phyloP scores from a whole-genome alignment of 64 coral and sea anemone genomes.

The Dendrophyllia cribrosa region DNA sequence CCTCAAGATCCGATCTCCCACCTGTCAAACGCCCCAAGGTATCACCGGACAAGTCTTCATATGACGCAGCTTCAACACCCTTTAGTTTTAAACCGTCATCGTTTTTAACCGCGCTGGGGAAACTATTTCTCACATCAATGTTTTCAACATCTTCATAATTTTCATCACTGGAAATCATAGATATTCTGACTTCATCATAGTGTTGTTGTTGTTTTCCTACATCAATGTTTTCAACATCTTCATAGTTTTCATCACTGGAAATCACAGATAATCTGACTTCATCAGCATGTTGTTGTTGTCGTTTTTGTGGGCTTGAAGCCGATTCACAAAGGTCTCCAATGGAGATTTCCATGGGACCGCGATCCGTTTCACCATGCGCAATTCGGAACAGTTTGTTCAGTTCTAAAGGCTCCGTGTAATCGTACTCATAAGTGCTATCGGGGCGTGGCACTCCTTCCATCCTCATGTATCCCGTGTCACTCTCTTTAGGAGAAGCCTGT shows the following conservation, averaged over 20 bases:
- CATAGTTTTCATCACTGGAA: not conserved
- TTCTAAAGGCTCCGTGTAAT: constrained; percentile 9
- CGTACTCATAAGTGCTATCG: constrained; percentile 1
- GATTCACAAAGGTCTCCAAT: not conserved
- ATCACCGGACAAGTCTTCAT: not conserved
- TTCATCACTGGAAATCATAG: no score
- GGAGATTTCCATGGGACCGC: not conserved
- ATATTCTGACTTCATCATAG: not conserved
- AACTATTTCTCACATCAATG: not conserved
- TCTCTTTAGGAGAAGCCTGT: not conserved
- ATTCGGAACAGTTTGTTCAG: constrained; percentile 21
- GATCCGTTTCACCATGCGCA: not conserved
- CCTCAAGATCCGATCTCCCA: not conserved
- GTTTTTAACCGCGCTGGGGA: not conserved
- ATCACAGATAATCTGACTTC: not conserved
- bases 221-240: not conserved
- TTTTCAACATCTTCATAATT: not conserved
- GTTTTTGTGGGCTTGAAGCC: not conserved
- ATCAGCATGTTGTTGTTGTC: not conserved
- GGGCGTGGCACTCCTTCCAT: not conserved
- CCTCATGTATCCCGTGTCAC: constrained; percentile 5
- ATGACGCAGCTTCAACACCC: not conserved
- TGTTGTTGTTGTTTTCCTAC: not conserved
- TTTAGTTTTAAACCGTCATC: not conserved
- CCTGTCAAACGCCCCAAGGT: not conserved